Percentiles rank a stretch among this genome's conserved stretches.
Evolutionary conservation across 2,797 vertebrate species (phyloP).

Genomic region (Parauchenoglanis punctatus): DNA sequence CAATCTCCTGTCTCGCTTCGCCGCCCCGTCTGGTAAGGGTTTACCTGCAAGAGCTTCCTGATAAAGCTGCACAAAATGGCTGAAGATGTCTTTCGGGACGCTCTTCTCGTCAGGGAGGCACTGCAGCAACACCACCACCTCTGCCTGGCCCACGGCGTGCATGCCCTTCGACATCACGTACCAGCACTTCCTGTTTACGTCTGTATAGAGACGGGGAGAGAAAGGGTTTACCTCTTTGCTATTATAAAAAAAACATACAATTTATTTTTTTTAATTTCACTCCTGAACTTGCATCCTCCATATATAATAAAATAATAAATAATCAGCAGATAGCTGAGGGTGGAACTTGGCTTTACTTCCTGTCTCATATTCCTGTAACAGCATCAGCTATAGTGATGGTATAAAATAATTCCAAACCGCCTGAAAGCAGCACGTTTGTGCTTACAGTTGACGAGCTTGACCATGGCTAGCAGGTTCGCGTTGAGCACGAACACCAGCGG

Average conservation of each 20-base stretch:
- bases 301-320: no score
- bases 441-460: slow-evolving; percentile 99
- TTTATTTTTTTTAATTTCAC: no score
- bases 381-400: not conserved
- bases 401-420: not conserved
- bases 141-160: slow-evolving; percentile 95
- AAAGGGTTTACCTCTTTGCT: not conserved
- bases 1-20: not conserved
- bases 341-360: no score
- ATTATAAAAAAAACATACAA: not conserved
- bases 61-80: slow-evolving; percentile 97
- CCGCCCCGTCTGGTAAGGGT: not conserved
- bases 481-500: slow-evolving; percentile 99
- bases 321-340: no score
- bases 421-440: not conserved
- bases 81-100: slow-evolving; percentile 95
- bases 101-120: slow-evolving; percentile 96
- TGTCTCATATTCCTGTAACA: not conserved
- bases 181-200: slow-evolving; percentile 99
- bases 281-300: no score
- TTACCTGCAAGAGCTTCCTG: slow-evolving; percentile 92
- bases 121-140: slow-evolving; percentile 93
- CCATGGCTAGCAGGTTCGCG: slow-evolving; percentile 96
- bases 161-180: slow-evolving; percentile 97
- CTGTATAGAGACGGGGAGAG: slow-evolving; percentile 66